Base-by-base conservation (phyloP, 64 coral and sea anemone genomes). In the Stichodactyla mertensii region DNA sequence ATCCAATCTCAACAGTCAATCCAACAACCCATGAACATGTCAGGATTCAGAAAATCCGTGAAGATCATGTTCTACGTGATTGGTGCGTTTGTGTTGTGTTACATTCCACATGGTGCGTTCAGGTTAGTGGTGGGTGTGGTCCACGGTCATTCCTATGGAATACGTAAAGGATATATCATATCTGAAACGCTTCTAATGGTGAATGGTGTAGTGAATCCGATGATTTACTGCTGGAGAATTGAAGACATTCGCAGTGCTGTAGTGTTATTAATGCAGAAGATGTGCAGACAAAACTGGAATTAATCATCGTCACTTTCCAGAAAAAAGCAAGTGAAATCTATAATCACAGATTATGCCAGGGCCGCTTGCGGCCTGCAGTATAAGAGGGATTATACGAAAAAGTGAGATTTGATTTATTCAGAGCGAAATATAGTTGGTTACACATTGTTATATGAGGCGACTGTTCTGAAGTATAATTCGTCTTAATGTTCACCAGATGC, bases 221-320 rank as follows among this genome's bases (percentile, higher is more conserved):
- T 81, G 14, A 81, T 81, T 8, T 81, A 81, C 20, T 81, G 53
- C 78, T 81, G 78, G 78, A 81, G 78, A 81, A 53, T 81, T 22
- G 19, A 52, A 53, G 78, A 10, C 2, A 52, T 81, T 54, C 78
- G 78, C 5, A 22, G 10, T 14, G 78, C 78, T 81, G 45, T 51
- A 52, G 16, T 53, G 51, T 15, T 19, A 15, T 53, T 81, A 19
- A 14, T 81, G 26, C 14, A 51, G 1, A 81, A 81, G 78, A 54
- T 74, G 69, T 74, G 11, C 9, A 71, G 23, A 27, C 16, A 19
- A 31, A 74, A 74, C 31, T 36, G 31, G 31, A 36, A 36, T 36
- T 36, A 36, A 36, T 36, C 31, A 36, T 2, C 31, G 31, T 36
- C 31, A 36, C 2, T 36, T 36, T 36, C 31, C 31, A 36, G 31